Evolutionary conservation across 2,888 invertebrate species (phyloP).

Genomic region (Exocentrus adspersus): DNA sequence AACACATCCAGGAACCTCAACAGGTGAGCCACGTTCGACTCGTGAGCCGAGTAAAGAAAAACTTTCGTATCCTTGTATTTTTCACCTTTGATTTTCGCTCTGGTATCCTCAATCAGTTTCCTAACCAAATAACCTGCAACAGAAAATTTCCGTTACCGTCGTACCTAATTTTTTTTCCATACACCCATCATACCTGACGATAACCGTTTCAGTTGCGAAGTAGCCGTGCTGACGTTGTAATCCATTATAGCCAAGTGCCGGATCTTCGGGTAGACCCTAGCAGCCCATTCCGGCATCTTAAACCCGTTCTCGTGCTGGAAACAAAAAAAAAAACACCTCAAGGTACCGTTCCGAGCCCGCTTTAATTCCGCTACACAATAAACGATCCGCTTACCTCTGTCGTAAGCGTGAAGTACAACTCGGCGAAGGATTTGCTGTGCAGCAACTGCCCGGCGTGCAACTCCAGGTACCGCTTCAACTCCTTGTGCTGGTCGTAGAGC

Average conservation of each 20-base stretch:
- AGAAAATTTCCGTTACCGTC: neutral
- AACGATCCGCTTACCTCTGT: no score
- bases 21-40: slow-evolving; percentile 55
- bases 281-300: slow-evolving; percentile 62
- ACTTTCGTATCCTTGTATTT: slow-evolving; percentile 49
- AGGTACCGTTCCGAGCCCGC: no score
- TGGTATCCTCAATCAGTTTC: slow-evolving; percentile 54
- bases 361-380: no score
- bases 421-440: slow-evolving; percentile 42
- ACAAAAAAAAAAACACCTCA: slow-evolving; percentile 1
- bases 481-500: slow-evolving; percentile 41
- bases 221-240: slow-evolving; percentile 58
- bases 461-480: slow-evolving; percentile 38
- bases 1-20: slow-evolving; percentile 48
- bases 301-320: slow-evolving; percentile 56
- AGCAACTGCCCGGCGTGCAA: slow-evolving; percentile 41
- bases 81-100: slow-evolving; percentile 46
- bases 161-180: no score
- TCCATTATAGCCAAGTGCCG: slow-evolving; percentile 56
- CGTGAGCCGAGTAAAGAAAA: slow-evolving; percentile 57
- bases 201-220: slow-evolving; percentile 39
- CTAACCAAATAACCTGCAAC: slow-evolving; percentile 56
- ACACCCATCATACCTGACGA: slow-evolving; percentile 48
- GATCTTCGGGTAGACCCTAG: slow-evolving; percentile 57
- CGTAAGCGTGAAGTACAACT: slow-evolving; percentile 47